Evolutionary conservation across 2,113 vertebrate species (phyloP), one percentile per base, ranked within the genome.

Genomic region (Sander vitreus): DNA sequence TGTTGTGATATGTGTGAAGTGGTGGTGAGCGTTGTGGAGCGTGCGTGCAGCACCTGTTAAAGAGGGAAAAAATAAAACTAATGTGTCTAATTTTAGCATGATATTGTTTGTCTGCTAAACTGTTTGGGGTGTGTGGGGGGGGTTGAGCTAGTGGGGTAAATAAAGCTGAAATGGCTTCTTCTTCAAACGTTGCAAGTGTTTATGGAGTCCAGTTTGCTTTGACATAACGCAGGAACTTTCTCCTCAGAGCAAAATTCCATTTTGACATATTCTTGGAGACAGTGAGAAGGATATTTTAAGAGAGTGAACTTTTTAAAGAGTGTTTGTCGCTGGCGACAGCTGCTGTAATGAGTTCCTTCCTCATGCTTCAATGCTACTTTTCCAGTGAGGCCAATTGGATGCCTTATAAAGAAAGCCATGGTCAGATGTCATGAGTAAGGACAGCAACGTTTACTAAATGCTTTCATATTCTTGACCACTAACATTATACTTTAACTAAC

Each of bases 1-100:
- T 89, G 84, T 94, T 90, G 83, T 89, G 90, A 78, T 80, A 23
- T 93, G 92, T 71, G 75, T 80, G 77, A 84, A 9, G 73, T 50
- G 83, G 76, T 50, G 66, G 53, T 25, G 66, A 58, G 78, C 8
- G 43, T 43, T n/a, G 82, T 18, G 60, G 53, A 27, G 81, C 75
- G 10, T 14, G 64, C 25, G 27, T 25, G 73, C 43, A n/a, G 63
- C 73, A 69, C 75, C 75, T 88, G 88, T 81, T 87, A 64, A 87
- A 77, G 86, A 83, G 83, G 39, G 65, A 83, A 58, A 67, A 58
- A 63, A 86, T 76, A 68, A 86, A 85, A 81, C 58, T 53, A 69
- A 85, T 73, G 71, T 15, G 67, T 88, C 65, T 82, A 55, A 86
- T 69, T 85, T 79, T 23, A 76, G 86, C 87, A 76, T 55, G 84